Evolutionary conservation across 2,888 invertebrate genomes (phyloP).

Genomic region (Spodoptera exigua): DNA sequence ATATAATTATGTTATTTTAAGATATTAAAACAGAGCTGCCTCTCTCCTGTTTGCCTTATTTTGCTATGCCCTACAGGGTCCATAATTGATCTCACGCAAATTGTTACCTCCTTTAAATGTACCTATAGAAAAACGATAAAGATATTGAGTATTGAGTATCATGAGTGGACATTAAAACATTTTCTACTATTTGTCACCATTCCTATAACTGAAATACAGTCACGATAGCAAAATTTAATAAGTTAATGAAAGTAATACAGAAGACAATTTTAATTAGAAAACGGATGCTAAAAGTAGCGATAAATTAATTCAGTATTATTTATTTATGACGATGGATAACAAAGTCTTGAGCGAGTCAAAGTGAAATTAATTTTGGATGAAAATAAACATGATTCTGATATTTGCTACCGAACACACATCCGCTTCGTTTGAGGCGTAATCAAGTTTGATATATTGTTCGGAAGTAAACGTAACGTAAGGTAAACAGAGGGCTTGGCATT

Average conservation of each 20-base stretch:
- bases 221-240: background rate
- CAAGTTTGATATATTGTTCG: slow-evolving; percentile 11
- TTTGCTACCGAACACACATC: slow-evolving; percentile 5
- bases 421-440: slow-evolving; percentile 22
- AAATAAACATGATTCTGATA: slow-evolving; percentile 22
- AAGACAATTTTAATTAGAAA: background rate
- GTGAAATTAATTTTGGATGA: slow-evolving; percentile 18
- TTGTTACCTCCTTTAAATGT: too few species aligned
- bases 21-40: too few species aligned
- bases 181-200: too few species aligned
- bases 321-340: slow-evolving; percentile 4
- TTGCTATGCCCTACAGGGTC: too few species aligned
- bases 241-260: background rate
- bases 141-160: too few species aligned
- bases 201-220: background rate
- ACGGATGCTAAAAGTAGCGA: background rate
- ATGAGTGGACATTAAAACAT: too few species aligned
- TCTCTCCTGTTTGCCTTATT: too few species aligned
- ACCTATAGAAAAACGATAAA: too few species aligned
- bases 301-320: slow-evolving; percentile 12
- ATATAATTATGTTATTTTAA: too few species aligned
- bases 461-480: background rate
- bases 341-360: slow-evolving; percentile 1
- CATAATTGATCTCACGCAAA: too few species aligned
- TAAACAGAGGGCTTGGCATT: too few species aligned